Evolutionary conservation across 1,140 invertebrate genomes (phyloP), one percentile per base, ranked within the genome.

Genomic region (Aphelenchoides fujianensis): DNA sequence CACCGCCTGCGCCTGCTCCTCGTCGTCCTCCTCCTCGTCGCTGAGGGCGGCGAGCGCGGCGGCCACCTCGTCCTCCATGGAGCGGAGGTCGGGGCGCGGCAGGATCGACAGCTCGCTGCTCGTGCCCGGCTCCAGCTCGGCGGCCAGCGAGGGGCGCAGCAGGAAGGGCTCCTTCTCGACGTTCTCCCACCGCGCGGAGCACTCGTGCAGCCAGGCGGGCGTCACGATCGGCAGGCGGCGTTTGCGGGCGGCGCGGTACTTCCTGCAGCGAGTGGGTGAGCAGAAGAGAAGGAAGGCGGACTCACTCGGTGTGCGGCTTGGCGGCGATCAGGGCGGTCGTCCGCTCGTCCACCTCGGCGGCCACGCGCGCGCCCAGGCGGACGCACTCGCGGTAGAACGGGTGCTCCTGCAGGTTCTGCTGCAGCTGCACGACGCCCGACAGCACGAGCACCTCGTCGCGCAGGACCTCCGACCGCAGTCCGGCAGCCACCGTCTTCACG

Each of bases 231-330:
- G 55, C 28, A 59, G 28, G 5, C 34, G 5, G 5, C 23, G 55
- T 5, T 32, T 5, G 12, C 19, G 5, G 34, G 55, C 55, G 5
- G 19, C 19, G 55, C 19, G 55, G 34, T 59, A 59, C 23, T 59
- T 59, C 19, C 55, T 59, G 19, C 5, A 59, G 34, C 28, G 27
- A 59, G 34, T 48, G 12, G 41, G 23, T 5, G 5, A 59, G 28
- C 28, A 59, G 19, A 5, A 7, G 28, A 5, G 55, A 5, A 59
- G 19, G 55, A 5, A 59, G 5, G 55, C 19, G 5, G 19, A 69
- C 53, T 32, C 61, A 69, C 67, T 69, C 67, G n/a, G 67, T 69
- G 2, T 54, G 41, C 12, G 67, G 67, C 61, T 35, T 53, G 23
- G 52, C 67, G n/a, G 67, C 67, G 27, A 69, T 57, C 9, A 69